phyloP scores from a whole-genome alignment of 2,113 vertebrate genomes.

The Melospiza georgiana region DNA sequence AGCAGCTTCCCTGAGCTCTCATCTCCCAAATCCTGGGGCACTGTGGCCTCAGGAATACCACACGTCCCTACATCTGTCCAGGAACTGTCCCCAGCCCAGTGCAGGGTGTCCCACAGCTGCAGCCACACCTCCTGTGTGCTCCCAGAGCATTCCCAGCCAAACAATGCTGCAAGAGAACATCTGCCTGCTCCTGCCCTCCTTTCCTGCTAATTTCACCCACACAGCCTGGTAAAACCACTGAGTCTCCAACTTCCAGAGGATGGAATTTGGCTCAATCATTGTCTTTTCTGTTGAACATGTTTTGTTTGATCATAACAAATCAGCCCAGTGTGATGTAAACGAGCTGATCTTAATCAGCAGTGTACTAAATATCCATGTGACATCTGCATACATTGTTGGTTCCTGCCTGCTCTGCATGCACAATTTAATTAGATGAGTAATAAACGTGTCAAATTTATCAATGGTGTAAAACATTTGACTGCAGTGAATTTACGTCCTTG shows the following conservation, averaged over 20 bases:
- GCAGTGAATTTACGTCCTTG: not conserved
- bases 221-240: not conserved
- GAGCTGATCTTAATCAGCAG: constrained; percentile 13
- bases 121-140: not conserved
- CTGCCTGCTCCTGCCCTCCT: not conserved
- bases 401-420: not conserved
- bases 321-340: constrained; percentile 6
- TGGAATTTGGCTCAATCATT: not conserved
- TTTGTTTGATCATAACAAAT: constrained; percentile 32
- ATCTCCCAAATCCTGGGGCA: not conserved
- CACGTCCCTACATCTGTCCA: accelerated
- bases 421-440: constrained; percentile 54
- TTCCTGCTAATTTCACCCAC: not conserved
- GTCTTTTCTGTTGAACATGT: not conserved
- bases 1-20: not conserved
- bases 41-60: not conserved
- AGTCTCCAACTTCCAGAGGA: not conserved
- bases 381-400: not conserved
- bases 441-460: constrained; percentile 38
- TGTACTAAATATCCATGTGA: constrained; percentile 1
- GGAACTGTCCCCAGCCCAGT: accelerated
- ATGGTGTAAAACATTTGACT: constrained; percentile 12
- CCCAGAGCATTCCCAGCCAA: not conserved
- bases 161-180: not conserved
- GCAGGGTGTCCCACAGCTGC: not conserved